These are phyloP conservation scores for Hemiscyllium ocellatum DNA, from an alignment of 2,113 vertebrate species.

Conservation along the genomic window DNA sequence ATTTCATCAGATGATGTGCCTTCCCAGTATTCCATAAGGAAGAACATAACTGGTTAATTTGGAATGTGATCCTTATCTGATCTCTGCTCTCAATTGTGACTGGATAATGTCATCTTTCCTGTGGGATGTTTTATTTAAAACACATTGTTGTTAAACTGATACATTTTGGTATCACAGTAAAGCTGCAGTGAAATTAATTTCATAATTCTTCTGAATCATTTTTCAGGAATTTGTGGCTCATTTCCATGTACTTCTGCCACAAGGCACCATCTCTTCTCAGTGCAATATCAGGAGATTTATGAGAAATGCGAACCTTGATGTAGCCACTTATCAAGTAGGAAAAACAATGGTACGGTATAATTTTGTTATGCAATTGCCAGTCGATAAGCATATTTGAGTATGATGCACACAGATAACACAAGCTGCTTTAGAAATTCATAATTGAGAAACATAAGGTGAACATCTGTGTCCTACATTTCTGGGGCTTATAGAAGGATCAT, in stretches of 20 bases:
- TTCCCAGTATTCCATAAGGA: neutral
- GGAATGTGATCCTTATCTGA: neutral
- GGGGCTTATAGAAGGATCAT: neutral
- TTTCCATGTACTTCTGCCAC: conserved; percentile 80
- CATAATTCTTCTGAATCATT: neutral
- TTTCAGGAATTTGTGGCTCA: conserved; percentile 83
- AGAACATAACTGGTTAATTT: neutral
- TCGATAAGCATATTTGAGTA: neutral
- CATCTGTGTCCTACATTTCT: neutral
- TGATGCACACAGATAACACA: neutral
- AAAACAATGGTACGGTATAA: conserved; percentile 75
- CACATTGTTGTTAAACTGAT: neutral
- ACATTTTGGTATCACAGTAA: neutral
- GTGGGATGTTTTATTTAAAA: neutral
- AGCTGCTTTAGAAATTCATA: neutral
- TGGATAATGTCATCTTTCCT: neutral
- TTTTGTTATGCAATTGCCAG: neutral
- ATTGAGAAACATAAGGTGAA: neutral
- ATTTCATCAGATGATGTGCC: neutral
- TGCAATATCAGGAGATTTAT: conserved; percentile 75
- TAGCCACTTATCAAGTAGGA: conserved; percentile 87
- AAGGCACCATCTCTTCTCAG: conserved; percentile 62
- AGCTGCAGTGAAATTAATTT: neutral
- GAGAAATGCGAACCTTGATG: conserved; percentile 63
- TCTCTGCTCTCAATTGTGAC: neutral